Evolutionary conservation across 1,140 invertebrate species (phyloP).

Genomic region (Penaeus chinensis): DNA sequence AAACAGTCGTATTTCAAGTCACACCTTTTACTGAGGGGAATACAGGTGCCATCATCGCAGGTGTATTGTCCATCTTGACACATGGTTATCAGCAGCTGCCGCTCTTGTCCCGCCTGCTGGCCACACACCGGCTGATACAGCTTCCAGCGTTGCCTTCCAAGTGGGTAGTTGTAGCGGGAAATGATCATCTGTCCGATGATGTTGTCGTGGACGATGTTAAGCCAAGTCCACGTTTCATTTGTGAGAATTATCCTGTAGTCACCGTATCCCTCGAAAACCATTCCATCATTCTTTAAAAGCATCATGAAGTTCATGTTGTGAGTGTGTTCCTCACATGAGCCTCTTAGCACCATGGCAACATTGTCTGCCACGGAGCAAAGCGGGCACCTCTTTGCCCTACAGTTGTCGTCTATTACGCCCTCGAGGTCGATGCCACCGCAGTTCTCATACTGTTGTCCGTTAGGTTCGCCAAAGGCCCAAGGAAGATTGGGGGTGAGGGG

Average conservation of each 20-base stretch:
- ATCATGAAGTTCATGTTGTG: slow-evolving; percentile 50
- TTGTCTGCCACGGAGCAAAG: slow-evolving; percentile 37
- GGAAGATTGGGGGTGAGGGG: slow-evolving; percentile 21
- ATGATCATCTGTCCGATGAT: slow-evolving; percentile 24
- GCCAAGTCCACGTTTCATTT: slow-evolving; percentile 39
- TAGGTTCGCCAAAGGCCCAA: slow-evolving; percentile 57
- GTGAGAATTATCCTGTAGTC: slow-evolving; percentile 42
- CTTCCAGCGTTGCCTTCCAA: slow-evolving; percentile 46
- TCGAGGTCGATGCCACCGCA: slow-evolving; percentile 47
- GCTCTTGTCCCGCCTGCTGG: neutral
- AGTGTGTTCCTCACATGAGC: slow-evolving; percentile 35
- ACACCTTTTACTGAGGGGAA: slow-evolving; percentile 70
- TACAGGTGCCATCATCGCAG: slow-evolving; percentile 69
- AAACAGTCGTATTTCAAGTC: slow-evolving; percentile 76
- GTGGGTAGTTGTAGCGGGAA: slow-evolving; percentile 37
- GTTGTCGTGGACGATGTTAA: slow-evolving; percentile 2
- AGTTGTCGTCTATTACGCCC: slow-evolving; percentile 49
- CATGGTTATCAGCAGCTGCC: slow-evolving; percentile 42
- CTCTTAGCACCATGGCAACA: slow-evolving; percentile 29
- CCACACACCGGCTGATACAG: slow-evolving; percentile 38
- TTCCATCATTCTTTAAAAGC: neutral
- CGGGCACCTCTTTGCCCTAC: slow-evolving; percentile 24
- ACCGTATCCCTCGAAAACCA: slow-evolving; percentile 45
- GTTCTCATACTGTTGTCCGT: slow-evolving; percentile 50
- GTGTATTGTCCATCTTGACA: slow-evolving; percentile 66